Percentiles rank a stretch among this genome's conserved stretches.
Conservation (phyloP, 1,140 invertebrate genomes). For the Heterodera schachtii region DNA sequence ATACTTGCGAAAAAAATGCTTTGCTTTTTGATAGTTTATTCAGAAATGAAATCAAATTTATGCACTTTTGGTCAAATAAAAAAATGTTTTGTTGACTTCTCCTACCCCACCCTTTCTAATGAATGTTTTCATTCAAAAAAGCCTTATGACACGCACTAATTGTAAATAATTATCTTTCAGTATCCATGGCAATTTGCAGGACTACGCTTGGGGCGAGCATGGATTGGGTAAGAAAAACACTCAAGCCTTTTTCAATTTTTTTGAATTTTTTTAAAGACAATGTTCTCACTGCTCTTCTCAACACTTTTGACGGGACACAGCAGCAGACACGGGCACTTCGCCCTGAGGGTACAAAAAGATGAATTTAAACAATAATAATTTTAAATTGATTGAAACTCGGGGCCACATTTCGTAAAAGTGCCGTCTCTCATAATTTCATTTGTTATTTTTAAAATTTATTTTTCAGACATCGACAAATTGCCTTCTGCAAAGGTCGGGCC, state of each 20-base stretch:
- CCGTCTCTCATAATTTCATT: too few relatives aligned
- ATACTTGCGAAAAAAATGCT: too few relatives aligned
- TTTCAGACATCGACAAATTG: background rate
- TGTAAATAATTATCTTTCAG: background rate
- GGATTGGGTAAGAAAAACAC: slow-evolving; percentile 4
- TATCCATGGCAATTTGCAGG: slow-evolving; percentile 29
- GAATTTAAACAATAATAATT: background rate
- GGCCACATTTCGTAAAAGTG: too few relatives aligned
- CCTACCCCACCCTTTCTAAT: background rate
- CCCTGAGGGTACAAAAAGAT: background rate
- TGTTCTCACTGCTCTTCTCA: background rate
- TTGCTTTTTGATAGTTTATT: too few relatives aligned
- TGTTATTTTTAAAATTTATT: background rate
- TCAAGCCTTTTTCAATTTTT: background rate
- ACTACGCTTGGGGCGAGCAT: slow-evolving; percentile 31
- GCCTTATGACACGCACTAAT: background rate
- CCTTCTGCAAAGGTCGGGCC: background rate
- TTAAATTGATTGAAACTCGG: too few relatives aligned
- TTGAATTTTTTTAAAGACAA: background rate
- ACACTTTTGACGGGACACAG: background rate
- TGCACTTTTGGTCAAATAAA: too few relatives aligned
- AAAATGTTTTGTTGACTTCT: too few relatives aligned
- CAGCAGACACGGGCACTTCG: background rate
- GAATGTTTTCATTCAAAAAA: background rate
- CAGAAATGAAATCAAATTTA: too few relatives aligned